Base-by-base conservation (phyloP, 23 tunicate species). In the Trididemnum miniatum region DNA sequence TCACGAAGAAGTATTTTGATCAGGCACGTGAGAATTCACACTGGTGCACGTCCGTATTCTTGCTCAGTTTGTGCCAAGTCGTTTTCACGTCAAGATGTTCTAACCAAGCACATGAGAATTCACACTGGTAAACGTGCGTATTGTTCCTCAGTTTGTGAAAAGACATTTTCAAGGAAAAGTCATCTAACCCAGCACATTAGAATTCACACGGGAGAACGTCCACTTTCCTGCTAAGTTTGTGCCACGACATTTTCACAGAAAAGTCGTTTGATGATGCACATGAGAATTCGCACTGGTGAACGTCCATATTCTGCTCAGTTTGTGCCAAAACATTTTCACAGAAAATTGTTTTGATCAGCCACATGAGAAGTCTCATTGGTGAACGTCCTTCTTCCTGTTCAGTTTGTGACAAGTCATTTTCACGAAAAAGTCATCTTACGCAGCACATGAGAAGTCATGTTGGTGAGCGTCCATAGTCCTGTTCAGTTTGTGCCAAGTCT, bases 281-380 rank as follows among this genome's bases (percentile, higher is more conserved):
- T 79, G 83, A 39, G 93, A 9, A 69, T 63, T 37, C 87, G 82
- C 54, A 82, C 93, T 50, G 87, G 85, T 33, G 93, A 88, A 67
- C 83, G 93, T 7, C 93, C 93, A 20, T 88, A 71, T 34, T 51
- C 38, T 88, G 93, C 63, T 34, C 50, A 7, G 63, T 81, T 32
- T 87, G 91, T 38, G 52, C n/a, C 22, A 87, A 87, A 34, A 34
- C 82, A 0, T 87, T 87, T 59, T 71, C 64, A 22, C 87, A 88
- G 28, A 72, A 76, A 22, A 85, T 79, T 0, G 84, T 77, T 77
- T 62, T 82, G 32, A 33, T 22, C n/a, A 39, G 83, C 2, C 93
- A 88, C 54, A 31, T 24, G 9, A 37, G 87, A 32, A 40, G 77
- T 24, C 93, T 80, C 49, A 65, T 84, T 1, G 93, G 93, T 0